Base-by-base conservation (phyloP, 2,888 invertebrate genomes). In the Chalcosyrphus nemorum region DNA sequence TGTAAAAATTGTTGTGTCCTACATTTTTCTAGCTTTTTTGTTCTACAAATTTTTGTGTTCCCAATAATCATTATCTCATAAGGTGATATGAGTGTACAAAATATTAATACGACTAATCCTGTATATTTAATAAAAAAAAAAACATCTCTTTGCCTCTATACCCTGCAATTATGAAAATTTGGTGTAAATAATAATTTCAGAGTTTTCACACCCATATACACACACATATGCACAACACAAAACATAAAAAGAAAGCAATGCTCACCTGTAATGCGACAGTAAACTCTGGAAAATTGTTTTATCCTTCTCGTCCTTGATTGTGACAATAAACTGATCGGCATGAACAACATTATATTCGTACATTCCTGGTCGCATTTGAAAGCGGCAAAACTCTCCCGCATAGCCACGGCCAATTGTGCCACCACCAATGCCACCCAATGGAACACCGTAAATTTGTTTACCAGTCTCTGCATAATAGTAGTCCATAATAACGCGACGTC, bases 381-480 rank as follows among this genome's bases (percentile, higher is more conserved):
- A 98, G 71, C 98, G 94, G 90, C 98, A 97, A 92, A 98, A 98
- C 92, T 98, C 97, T 15, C 98, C 98, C 88, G 95, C 95, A 91
- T 94, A 98, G 3, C 98, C 98, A 66, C 98, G 93, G 2, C 98
- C 98, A 88, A 99, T 98, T 59, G 90, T 91, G 41, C 92, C 92
- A 86, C 94, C 93, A 2, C 97, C 97, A 84, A 97, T 95, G 52
- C 96, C 96, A 72, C 97, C 97, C 86, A 96, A 92, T 1, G 97
- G 97, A 27, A 95, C 96, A 94, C 97, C 97, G 93, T 97, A 97
- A 90, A 97, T 97, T 90, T 95, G 95, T 91, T 95, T 95, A 61
- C 96, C 95, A 87, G 93, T 93, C 87, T 95, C 92, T 90, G 94
- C 92, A 86, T 94, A 92, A 56, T 96, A 89, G 90, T 95, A 96